Base-by-base conservation (phyloP, 2,797 vertebrate species). In the Tapera naevia region DNA sequence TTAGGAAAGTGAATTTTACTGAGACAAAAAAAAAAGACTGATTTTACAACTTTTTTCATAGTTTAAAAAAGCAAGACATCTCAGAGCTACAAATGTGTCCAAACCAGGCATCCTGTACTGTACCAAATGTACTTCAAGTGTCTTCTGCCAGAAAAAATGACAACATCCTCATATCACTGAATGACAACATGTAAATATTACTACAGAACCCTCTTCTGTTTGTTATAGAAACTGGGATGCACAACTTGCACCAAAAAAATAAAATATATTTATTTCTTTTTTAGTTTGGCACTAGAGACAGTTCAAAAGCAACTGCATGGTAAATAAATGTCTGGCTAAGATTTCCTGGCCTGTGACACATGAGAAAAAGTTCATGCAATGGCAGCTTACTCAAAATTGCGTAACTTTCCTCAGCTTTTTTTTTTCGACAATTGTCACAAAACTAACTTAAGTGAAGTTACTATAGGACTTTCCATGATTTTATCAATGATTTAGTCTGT, bases 281-380 rank as follows among this genome's bases (percentile, higher is more conserved):
- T n/a, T 6, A 43, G 41, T 86, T 91, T 89, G 60, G 65, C 37
- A 91, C 57, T 65, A 58, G 41, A 85, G 67, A 56, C 56, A 78
- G 75, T 83, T 92, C 61, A 93, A 90, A 92, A 67, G 86, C 82
- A 94, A 86, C 35, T 82, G 70, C 51, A 72, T 19, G 41, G 57
- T 92, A 92, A 95, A 93, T 78, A 92, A 93, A 78, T 33, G 84
- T 23, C 72, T 87, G 81, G 91, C 84, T 76, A 91, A 87, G 79
- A 87, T 80, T 76, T 90, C 57, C 78, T 69, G 57, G 64, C 50
- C 81, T 67, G 62, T 2, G 19, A 84, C 32, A 74, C 33, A 43
- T 46, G 9, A 67, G 51, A 69, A 71, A 58, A 80, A 79, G 76
- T 91, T 81, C 58, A 76, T 1, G 21, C 75, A 62, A 89, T 50